Conservation (phyloP, 2,888 invertebrate genomes). For the Hirtodrosophila trivittata region DNA sequence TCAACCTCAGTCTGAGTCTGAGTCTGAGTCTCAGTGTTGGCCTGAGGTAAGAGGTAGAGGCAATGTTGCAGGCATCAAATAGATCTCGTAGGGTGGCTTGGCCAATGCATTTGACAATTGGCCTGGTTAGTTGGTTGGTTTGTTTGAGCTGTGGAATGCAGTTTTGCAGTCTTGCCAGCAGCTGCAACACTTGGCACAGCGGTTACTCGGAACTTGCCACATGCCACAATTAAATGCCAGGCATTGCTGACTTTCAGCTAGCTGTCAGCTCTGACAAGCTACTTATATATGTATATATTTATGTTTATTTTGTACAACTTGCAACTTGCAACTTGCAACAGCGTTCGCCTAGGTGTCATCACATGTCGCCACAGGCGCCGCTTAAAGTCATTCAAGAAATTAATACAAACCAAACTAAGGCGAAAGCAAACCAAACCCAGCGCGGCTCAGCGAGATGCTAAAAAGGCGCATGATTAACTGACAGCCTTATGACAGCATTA, state of each 20-base stretch:
- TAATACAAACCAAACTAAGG: slow-evolving; percentile 29
- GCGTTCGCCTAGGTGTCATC: slow-evolving; percentile 60
- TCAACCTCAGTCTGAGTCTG: slow-evolving; percentile 1
- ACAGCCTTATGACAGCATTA: slow-evolving; percentile 77
- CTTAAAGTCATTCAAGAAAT: slow-evolving; percentile 42
- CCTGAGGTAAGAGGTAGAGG: slow-evolving; percentile 3
- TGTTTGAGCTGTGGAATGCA: slow-evolving; percentile 45
- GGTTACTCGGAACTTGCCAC: slow-evolving; percentile 56
- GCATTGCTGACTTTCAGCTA: slow-evolving; percentile 54
- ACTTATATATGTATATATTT: neutral
- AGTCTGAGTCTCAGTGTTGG: too few species aligned
- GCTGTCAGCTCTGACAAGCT: slow-evolving; percentile 25
- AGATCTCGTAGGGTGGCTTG: slow-evolving; percentile 60
- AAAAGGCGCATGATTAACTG: slow-evolving; percentile 71
- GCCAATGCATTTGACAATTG: slow-evolving; percentile 62
- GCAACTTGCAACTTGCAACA: slow-evolving; percentile 5
- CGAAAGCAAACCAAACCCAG: slow-evolving; percentile 33
- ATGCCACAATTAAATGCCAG: slow-evolving; percentile 67
- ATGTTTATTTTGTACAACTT: neutral
- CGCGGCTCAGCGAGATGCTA: slow-evolving; percentile 37
- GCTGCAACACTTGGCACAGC: slow-evolving; percentile 44
- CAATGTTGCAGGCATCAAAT: slow-evolving; percentile 23
- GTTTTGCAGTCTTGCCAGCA: slow-evolving; percentile 44
- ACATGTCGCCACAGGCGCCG: slow-evolving; percentile 57
- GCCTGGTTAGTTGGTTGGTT: slow-evolving; percentile 43